Evolutionary conservation across 2,888 invertebrate species (phyloP), one percentile per base, ranked within the genome.

Genomic region (Dasypogon diadema): DNA sequence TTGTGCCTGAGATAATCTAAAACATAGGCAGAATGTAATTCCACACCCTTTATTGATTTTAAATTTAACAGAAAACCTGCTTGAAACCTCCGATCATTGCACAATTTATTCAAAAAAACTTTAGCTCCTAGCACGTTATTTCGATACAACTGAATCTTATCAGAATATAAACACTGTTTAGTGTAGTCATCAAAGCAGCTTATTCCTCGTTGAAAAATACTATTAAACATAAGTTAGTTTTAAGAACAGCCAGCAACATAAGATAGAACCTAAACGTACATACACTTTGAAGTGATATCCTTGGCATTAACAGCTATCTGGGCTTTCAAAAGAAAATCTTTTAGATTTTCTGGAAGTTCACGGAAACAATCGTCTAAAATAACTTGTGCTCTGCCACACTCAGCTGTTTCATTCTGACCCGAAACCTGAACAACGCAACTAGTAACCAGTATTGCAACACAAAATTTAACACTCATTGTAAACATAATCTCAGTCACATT

Each of bases 361-460:
- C 83, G 83, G 75, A 85, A 86, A 75, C 85, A 85, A 76, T 83
- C 83, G 51, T 85, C 83, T 0, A 84, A 82, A 82, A 86, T 83
- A 73, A 81, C 81, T 60, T 84, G 80, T 2, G 82, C 82, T 75
- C 82, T 82, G 34, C 84, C 85, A 63, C 86, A 86, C 30, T 81
- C 78, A n/a, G 77, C 55, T 10, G 46, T 42, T 54, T 58, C 68
- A 55, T 75, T 78, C n/a, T 16, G 55, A 37, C 55, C 70, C 34
- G 30, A 54, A 55, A 12, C 30, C 14, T 34, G 42, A 37, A 34
- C 16, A n/a, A 21, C 12, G 21, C 14, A 16, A 4, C 18, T n/a
- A 21, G n/a, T n/a, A 8, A 60, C 18, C 18, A 60, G 0, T 10
- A 60, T 12, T 12, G 22, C 21, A 60, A 60, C 42, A 60, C 37